Conservation (phyloP, 2,113 vertebrate species). For the Sebastes fasciatus region DNA sequence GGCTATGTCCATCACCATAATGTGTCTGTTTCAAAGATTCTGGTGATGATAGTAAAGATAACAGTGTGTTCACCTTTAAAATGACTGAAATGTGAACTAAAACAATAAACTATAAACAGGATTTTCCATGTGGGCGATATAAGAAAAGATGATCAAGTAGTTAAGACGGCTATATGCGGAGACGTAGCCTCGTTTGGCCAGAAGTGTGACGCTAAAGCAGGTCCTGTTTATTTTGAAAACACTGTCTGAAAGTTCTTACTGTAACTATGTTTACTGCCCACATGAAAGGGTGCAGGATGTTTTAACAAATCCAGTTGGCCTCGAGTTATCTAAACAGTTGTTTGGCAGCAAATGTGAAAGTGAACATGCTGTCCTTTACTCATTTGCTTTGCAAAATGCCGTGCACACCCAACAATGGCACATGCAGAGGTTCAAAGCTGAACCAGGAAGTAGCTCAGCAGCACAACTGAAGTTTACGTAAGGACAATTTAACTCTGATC, state of each 20-base stretch:
- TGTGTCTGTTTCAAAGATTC: neutral
- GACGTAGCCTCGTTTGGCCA: neutral
- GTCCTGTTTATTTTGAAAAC: conserved; percentile 38
- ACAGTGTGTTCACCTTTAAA: neutral
- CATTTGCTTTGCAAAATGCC: conserved; percentile 5
- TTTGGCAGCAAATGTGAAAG: neutral
- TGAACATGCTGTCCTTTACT: neutral
- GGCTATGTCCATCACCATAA: too few species aligned
- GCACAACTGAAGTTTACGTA: neutral
- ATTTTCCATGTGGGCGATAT: neutral
- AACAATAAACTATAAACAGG: neutral
- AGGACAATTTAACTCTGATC: neutral
- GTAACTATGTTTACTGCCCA: neutral
- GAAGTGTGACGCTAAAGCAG: neutral
- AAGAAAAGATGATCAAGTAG: neutral
- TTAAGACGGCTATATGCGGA: neutral
- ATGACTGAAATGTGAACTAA: neutral
- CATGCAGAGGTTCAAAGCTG: neutral
- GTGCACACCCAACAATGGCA: neutral
- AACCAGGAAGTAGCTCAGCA: neutral
- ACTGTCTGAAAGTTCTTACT: neutral
- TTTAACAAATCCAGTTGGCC: neutral
- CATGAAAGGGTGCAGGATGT: neutral
- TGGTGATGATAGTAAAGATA: neutral
- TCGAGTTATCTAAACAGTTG: neutral